Evolutionary conservation across 2,797 vertebrate genomes (phyloP).

Genomic region (Carapus acus): DNA sequence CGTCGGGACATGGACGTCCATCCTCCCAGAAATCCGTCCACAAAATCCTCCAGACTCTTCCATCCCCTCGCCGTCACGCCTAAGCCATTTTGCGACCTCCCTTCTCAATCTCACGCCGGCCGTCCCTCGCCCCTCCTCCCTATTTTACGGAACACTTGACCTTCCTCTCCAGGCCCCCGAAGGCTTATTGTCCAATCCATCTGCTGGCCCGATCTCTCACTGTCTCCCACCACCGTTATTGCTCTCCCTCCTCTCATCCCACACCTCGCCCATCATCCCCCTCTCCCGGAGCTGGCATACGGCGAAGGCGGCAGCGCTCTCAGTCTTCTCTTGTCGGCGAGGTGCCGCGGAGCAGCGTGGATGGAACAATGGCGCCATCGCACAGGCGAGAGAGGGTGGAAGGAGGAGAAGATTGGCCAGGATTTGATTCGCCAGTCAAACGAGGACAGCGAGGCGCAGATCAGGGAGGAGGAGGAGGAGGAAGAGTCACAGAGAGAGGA

Average conservation of each 20-base stretch:
- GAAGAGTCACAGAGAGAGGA: no score
- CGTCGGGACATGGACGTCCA: background rate
- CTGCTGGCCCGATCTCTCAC: constrained; percentile 38
- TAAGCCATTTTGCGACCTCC: background rate
- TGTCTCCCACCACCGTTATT: constrained; percentile 46
- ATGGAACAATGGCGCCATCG: constrained; percentile 5
- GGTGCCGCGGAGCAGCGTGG: constrained; percentile 2
- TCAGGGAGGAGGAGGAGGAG: constrained; percentile 51
- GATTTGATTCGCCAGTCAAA: constrained; percentile 53
- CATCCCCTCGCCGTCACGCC: constrained; percentile 9
- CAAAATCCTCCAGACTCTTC: constrained; percentile 15
- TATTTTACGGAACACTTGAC: constrained; percentile 33
- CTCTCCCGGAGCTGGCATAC: constrained; percentile 19
- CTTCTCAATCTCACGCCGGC: background rate
- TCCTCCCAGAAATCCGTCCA: constrained; percentile 1
- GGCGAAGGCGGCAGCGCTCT: no score
- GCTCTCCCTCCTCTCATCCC: constrained; percentile 19
- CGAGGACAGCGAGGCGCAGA: constrained; percentile 41
- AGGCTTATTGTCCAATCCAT: constrained; percentile 57
- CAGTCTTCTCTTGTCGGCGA: no score
- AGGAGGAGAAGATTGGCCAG: constrained; percentile 2
- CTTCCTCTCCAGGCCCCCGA: constrained; percentile 36
- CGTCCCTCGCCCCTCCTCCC: constrained; percentile 12
- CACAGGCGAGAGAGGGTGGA: constrained; percentile 1
- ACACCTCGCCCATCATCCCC: constrained; percentile 24